These are phyloP conservation scores for Manis pentadactyla DNA, from an alignment of 2,797 vertebrate genomes.

Conservation along the genomic window DNA sequence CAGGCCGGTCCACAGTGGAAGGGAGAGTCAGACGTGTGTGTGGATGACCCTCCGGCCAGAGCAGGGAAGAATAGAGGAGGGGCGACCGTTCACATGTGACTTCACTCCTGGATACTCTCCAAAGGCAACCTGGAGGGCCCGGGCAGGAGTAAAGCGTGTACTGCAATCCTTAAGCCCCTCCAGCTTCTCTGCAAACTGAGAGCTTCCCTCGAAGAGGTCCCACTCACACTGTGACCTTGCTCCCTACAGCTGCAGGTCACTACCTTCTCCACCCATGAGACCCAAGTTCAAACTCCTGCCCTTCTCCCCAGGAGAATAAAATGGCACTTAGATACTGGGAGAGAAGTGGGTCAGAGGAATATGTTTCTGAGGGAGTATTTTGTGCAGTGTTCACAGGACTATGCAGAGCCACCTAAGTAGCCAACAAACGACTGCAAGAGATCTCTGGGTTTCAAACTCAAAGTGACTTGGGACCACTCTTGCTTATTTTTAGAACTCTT, in stretches of 20 bases:
- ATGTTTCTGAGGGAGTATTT: background rate
- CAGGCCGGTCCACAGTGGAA: background rate
- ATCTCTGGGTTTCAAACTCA: background rate
- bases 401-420: rapidly evolving
- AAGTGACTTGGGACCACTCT: background rate
- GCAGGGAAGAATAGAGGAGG: background rate
- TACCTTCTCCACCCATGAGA: background rate
- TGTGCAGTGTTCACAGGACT: background rate
- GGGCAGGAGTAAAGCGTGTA: background rate
- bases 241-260: background rate
- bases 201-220: background rate
- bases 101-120: background rate
- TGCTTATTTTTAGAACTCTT: background rate
- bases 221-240: background rate
- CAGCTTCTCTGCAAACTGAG: background rate
- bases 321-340: background rate
- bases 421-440: background rate
- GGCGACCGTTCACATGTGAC: background rate
- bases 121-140: background rate
- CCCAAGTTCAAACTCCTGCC: background rate
- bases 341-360: background rate
- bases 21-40: background rate
- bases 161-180: background rate
- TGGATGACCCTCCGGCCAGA: background rate
- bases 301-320: background rate